phyloP scores from a whole-genome alignment of 2,113 vertebrate species.

The Ochotona princeps region DNA sequence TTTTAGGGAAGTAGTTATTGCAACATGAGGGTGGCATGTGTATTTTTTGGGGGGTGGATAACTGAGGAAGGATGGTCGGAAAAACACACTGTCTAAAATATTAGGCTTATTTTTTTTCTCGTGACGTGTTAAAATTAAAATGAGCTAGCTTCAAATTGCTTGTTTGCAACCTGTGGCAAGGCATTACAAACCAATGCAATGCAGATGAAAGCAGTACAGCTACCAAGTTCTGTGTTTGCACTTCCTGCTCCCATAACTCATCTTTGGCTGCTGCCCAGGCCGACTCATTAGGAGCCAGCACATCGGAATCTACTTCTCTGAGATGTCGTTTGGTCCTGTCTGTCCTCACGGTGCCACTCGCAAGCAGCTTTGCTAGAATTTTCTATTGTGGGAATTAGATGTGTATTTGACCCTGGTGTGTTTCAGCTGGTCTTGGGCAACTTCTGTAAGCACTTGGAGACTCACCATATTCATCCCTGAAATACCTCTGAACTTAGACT shows the following conservation, averaged over 20 bases:
- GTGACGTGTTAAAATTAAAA: slow-evolving; percentile 36
- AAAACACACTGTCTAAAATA: background rate
- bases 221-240: background rate
- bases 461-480: background rate
- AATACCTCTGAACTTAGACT: background rate
- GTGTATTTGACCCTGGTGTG: background rate
- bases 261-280: background rate
- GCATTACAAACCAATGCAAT: background rate
- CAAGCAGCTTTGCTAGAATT: background rate
- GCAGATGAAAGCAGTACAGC: slow-evolving; percentile 6
- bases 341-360: background rate
- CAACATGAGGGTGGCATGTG: background rate
- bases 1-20: background rate
- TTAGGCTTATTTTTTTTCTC: background rate
- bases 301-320: background rate
- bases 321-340: background rate
- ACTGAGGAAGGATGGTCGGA: background rate
- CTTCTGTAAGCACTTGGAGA: background rate
- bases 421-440: background rate
- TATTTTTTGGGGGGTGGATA: background rate
- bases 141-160: slow-evolving; percentile 2
- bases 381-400: background rate
- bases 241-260: too few relatives aligned
- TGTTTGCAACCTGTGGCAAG: background rate
- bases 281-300: background rate